Percentiles rank a stretch among this genome's conserved stretches.
Conservation (phyloP, 2,113 vertebrate species). For the Cyprinodon variegatus region DNA sequence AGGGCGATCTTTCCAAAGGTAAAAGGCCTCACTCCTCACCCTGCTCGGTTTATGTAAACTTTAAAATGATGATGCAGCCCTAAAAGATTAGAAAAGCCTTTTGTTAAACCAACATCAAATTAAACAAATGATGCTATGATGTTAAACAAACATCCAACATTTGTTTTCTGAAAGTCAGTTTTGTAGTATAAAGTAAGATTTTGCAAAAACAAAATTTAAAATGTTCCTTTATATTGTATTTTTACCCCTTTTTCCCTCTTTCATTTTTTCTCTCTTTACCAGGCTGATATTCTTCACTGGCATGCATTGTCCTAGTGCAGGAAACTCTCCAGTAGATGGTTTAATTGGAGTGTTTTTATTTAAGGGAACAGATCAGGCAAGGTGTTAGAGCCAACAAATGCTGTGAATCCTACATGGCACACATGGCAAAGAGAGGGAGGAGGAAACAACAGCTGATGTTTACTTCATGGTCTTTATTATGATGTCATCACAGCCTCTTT, state of each 20-base stretch:
- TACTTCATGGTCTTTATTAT: conserved; percentile 69
- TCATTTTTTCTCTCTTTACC: neutral
- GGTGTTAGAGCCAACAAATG: conserved; percentile 45
- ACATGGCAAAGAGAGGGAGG: conserved; percentile 35
- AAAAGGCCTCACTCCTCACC: neutral
- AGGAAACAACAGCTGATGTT: conserved; percentile 42
- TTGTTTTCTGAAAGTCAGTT: neutral
- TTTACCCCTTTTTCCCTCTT: neutral
- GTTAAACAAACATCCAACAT: neutral
- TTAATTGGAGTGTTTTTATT: conserved; percentile 72
- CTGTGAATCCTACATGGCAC: conserved; percentile 42
- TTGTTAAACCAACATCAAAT: neutral
- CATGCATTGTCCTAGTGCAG: conserved; percentile 41
- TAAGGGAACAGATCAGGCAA: conserved; percentile 65
- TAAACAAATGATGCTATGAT: neutral
- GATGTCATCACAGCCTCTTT: conserved; percentile 69
- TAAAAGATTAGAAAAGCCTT: neutral
- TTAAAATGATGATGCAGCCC: conserved; percentile 1
- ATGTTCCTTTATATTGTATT: neutral
- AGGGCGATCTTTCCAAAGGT: conserved; percentile 11
- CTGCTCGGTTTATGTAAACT: conserved; percentile 5
- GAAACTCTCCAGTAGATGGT: conserved; percentile 46
- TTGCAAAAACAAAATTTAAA: neutral
- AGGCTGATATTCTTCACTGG: conserved; percentile 27
- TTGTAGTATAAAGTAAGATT: neutral